A percentile compares a stretch with the other conserved stretches of the same genome.
Conservation (phyloP, 2,113 vertebrate genomes). For the Plestiodon gilberti region DNA sequence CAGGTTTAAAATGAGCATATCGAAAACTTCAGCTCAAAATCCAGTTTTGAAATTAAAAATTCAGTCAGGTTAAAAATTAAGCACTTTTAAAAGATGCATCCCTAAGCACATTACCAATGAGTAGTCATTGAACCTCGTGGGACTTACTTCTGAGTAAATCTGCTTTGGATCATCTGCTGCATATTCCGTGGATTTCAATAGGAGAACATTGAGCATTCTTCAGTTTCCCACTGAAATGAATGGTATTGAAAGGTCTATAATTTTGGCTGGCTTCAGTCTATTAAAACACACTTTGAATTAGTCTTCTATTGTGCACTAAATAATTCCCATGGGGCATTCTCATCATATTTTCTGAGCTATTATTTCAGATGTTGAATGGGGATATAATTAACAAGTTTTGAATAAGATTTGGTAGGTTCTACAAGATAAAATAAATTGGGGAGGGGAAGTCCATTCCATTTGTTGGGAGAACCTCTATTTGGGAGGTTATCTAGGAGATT, state of each 20-base stretch:
- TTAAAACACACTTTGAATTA: background rate
- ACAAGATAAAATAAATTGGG: background rate
- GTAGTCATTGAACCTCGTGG: background rate
- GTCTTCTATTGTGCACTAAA: background rate
- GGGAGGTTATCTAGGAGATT: too few relatives aligned
- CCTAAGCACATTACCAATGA: background rate
- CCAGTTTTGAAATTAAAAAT: too few relatives aligned
- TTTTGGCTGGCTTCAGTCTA: background rate
- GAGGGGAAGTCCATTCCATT: background rate
- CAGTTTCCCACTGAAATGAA: background rate
- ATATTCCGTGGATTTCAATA: too few relatives aligned
- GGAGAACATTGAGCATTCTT: background rate
- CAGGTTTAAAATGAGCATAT: background rate
- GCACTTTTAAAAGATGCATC: too few relatives aligned
- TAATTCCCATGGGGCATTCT: background rate
- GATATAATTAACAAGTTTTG: background rate
- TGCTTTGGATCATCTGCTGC: too few relatives aligned
- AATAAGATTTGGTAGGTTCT: background rate
- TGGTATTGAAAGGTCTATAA: background rate
- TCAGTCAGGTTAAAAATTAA: too few relatives aligned
- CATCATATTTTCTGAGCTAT: background rate
- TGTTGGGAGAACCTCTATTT: too few relatives aligned
- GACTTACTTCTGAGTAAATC: background rate
- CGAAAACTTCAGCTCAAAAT: background rate
- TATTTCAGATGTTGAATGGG: background rate